These are phyloP conservation scores for Mesorhabditis spiculigera DNA, from an alignment of 2,888 invertebrate genomes.

Conservation along the genomic window DNA sequence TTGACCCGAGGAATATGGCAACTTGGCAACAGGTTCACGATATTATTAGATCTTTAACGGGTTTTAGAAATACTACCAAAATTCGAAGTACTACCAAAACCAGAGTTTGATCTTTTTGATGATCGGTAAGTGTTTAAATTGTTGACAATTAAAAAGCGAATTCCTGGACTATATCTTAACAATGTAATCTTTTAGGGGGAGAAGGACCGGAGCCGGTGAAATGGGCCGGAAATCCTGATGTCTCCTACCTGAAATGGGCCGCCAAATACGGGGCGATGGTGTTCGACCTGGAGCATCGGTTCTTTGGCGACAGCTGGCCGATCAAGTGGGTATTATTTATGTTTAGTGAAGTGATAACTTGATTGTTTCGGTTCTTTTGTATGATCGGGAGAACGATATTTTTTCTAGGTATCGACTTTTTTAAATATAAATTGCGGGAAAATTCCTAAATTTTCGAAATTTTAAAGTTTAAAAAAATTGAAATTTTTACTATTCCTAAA, in stretches of 20 bases:
- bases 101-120: slow-evolving; percentile 41
- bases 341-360: neutral
- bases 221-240: slow-evolving; percentile 28
- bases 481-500: too few relatives aligned
- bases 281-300: slow-evolving; percentile 40
- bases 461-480: too few relatives aligned
- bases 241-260: slow-evolving; percentile 36
- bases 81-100: slow-evolving; percentile 26
- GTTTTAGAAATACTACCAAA: slow-evolving; percentile 39
- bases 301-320: slow-evolving; percentile 40
- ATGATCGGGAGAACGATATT: too few relatives aligned
- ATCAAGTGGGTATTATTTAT: slow-evolving; percentile 17
- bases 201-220: slow-evolving; percentile 34
- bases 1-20: slow-evolving; percentile 31
- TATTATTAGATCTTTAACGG: neutral
- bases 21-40: slow-evolving; percentile 35
- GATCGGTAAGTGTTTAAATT: slow-evolving; percentile 32
- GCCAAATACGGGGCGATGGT: slow-evolving; percentile 32
- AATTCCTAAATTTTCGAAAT: too few relatives aligned
- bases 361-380: too few relatives aligned
- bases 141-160: slow-evolving; percentile 7
- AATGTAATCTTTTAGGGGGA: slow-evolving; percentile 11
- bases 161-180: too few relatives aligned
- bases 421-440: too few relatives aligned
- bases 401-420: too few relatives aligned